These are phyloP conservation scores for Thalassarche chlororhynchos DNA, from an alignment of 2,113 vertebrate genomes.

Conservation along the genomic window DNA sequence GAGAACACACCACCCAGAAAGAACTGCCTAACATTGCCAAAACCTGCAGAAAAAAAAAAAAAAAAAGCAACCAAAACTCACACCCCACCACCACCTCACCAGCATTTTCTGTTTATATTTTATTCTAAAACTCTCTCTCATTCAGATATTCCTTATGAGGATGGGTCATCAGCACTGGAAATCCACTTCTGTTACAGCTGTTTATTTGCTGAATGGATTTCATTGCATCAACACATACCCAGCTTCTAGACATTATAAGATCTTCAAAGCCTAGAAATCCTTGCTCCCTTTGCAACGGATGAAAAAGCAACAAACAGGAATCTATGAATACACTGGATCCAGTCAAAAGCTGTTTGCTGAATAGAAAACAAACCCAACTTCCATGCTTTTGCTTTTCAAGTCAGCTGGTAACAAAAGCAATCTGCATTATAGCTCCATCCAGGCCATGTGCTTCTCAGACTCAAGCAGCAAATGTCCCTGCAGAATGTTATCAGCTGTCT, in stretches of 20 bases:
- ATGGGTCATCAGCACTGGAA: not conserved
- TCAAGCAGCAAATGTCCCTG: not conserved
- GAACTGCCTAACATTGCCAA: not conserved
- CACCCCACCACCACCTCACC: not conserved
- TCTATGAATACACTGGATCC: not conserved
- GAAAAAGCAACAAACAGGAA: not conserved
- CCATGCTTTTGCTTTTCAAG: not conserved
- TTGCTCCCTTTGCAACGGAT: not conserved
- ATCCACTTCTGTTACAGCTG: not conserved
- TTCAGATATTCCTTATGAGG: not conserved
- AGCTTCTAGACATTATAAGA: not conserved
- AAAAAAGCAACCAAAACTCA: not conserved
- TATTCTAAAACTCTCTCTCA: not conserved
- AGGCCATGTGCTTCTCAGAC: not conserved
- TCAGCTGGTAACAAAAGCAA: not conserved
- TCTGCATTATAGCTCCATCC: not conserved
- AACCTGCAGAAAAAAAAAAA: not conserved
- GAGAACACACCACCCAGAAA: not conserved
- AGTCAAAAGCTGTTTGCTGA: not conserved
- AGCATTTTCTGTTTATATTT: not conserved
- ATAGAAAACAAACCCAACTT: not conserved
- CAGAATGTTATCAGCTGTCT: not conserved
- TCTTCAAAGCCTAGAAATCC: not conserved
- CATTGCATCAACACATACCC: not conserved
- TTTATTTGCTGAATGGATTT: not conserved